Evolutionary conservation across 2,888 invertebrate genomes (phyloP), one percentile per base, ranked within the genome.

Genomic region (Polyommatus icarus): DNA sequence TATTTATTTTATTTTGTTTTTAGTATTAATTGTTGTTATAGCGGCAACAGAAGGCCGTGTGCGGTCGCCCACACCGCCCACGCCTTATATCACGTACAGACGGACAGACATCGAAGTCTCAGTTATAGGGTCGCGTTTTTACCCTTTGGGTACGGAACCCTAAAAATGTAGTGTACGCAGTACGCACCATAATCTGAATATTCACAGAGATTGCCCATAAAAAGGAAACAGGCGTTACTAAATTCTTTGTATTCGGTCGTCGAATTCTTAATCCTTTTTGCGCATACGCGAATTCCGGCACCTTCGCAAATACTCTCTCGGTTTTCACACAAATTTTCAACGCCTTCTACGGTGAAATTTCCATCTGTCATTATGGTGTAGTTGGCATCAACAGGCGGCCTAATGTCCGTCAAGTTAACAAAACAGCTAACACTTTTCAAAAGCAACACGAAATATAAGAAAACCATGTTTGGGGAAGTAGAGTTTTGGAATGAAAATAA

Each of bases 121-220:
- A n/a, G n/a, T n/a, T n/a, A n/a, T n/a, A n/a, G n/a, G n/a, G n/a
- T n/a, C n/a, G n/a, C n/a, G n/a, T n/a, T n/a, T n/a, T n/a, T n/a
- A n/a, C n/a, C n/a, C n/a, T n/a, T n/a, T n/a, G n/a, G n/a, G n/a
- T n/a, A n/a, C n/a, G n/a, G n/a, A n/a, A n/a, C n/a, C n/a, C n/a
- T n/a, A n/a, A n/a, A n/a, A n/a, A n/a, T n/a, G n/a, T n/a, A n/a
- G 32, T 32, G 32, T 32, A 32, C 32, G 32, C 32, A 40, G 6
- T 32, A 71, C 84, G 82, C 81, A 91, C 91, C 91, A 50, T 84
- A 79, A 0, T 85, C 87, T 1, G 88, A 87, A 80, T 84, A 76
- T 8, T 88, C 86, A 61, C 92, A 92, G 86, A 91, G 88, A 78
- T 92, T 92, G 54, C 79, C 82, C 76, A 91, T 79, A 82, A 90